Evolutionary conservation across 2,797 vertebrate genomes (phyloP).

Genomic region (Phoxinus dragarum): DNA sequence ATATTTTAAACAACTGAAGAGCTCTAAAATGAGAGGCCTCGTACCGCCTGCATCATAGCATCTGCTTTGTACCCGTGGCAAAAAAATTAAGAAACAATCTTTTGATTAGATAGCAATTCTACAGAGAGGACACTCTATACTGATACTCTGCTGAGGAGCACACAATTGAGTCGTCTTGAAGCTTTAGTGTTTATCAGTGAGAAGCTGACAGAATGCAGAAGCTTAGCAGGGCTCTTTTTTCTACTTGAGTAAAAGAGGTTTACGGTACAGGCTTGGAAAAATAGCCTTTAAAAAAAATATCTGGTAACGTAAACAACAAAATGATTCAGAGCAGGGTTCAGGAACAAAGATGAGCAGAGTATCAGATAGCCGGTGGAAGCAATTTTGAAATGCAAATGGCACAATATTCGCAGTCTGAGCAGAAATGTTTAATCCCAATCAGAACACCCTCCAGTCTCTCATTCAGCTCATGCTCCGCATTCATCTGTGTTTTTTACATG

Average conservation of each 20-base stretch:
- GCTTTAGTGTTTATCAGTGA: conserved; percentile 2
- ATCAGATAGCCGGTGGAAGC: not conserved
- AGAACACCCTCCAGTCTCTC: conserved; percentile 2
- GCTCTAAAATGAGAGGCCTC: not conserved
- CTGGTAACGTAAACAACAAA: not conserved
- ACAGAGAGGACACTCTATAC: conserved; percentile 7
- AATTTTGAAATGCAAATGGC: conserved; percentile 37
- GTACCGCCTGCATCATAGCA: not conserved
- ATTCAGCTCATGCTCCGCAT: conserved; percentile 1
- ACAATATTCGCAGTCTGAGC: not conserved
- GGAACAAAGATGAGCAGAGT: conserved; percentile 12
- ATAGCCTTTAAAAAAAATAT: not conserved
- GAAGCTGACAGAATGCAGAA: not conserved
- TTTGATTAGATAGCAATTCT: not conserved
- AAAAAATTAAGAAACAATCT: not conserved
- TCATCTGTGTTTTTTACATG: not conserved
- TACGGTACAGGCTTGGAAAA: not conserved
- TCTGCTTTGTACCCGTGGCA: not conserved
- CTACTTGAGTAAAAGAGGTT: conserved; percentile 6
- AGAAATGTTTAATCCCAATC: conserved; percentile 23
- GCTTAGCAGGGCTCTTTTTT: not conserved
- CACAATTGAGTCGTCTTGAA: not conserved
- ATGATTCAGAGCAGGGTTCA: not conserved
- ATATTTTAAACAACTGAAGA: conserved; percentile 10
- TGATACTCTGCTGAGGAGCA: not conserved